Base-by-base conservation (phyloP, 2,113 vertebrate species). In the Nycticorax nycticorax region DNA sequence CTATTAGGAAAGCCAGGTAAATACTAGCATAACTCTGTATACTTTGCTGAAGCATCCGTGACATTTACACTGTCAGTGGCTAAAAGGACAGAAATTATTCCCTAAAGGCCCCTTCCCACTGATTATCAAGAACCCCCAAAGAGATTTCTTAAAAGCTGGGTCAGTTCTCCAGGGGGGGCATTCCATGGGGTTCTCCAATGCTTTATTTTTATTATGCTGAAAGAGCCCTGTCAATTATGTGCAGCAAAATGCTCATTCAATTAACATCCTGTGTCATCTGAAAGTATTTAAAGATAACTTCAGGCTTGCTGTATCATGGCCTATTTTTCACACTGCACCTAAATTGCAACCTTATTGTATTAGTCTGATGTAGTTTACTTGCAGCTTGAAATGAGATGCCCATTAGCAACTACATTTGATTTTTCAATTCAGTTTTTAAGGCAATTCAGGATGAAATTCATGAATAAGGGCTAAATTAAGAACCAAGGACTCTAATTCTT, bases 1-100 rank as follows among this genome's bases (percentile, higher is more conserved):
- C 75, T 66, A 7, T 89, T 92, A 92, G 66, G 64, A 85, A 95
- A 94, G 63, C 8, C 35, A 90, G 78, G 48, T 50, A 95, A 79
- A 90, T 22, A 19, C 33, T 73, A 63, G 28, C 52, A 82, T 59
- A 92, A 79, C 26, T 95, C 77, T 89, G 60, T 74, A 60, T 63
- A 73, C 35, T 89, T 91, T 83, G 26, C 67, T 91, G 88, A 97
- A 91, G 85, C 87, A 93, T 85, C 39, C 6, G 8, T 73, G 56
- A 82, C 64, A 93, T 95, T 97, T 96, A 89, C 9, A 30, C 73
- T 88, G 84, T 79, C 82, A 67, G 79, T 79, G 85, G 88, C 37
- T 80, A 63, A 93, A 96, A 91, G 30, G 33, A 94, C 89, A 95
- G 37, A 88, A 96, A 92, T 75, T 35, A 86, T 72, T 96, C 92